Conservation (phyloP, 2,888 invertebrate species). For the Cephus pulcher region DNA sequence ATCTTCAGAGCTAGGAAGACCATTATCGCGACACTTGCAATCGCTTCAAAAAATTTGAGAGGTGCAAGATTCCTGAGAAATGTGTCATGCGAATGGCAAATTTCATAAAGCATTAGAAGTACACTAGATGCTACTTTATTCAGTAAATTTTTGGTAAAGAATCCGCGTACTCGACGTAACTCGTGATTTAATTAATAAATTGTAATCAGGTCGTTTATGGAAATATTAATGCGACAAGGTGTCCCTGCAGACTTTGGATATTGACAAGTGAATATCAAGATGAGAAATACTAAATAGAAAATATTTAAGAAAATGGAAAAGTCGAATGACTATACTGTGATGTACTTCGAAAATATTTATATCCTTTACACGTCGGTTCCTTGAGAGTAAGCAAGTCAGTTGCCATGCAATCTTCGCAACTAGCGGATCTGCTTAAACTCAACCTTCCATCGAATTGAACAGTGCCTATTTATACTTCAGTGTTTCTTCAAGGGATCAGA, state of each 20-base stretch:
- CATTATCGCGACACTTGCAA: not conserved
- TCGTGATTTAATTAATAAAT: no score
- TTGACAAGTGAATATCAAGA: not conserved
- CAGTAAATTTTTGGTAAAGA: not conserved
- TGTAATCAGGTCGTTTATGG: not conserved
- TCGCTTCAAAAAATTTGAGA: not conserved
- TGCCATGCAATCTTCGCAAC: constrained; percentile 12
- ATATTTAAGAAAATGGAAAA: not conserved
- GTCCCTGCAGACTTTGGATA: not conserved
- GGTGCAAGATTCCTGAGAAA: not conserved
- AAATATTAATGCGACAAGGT: not conserved
- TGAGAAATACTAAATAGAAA: not conserved
- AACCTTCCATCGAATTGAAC: constrained; percentile 16
- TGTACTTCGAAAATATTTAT: not conserved
- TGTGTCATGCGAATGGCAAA: not conserved
- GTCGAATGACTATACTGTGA: not conserved
- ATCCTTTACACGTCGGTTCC: not conserved
- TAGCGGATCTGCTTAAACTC: constrained; percentile 17
- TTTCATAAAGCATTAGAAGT: not conserved
- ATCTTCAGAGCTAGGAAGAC: not conserved
- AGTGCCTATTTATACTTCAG: constrained; percentile 24
- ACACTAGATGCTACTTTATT: not conserved
- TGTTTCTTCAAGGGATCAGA: not conserved
- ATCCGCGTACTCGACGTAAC: not conserved
- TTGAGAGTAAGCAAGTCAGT: constrained; percentile 12